These are phyloP conservation scores for Macrosoma leucophasiata DNA, from an alignment of 2,888 invertebrate genomes.

Conservation along the genomic window DNA sequence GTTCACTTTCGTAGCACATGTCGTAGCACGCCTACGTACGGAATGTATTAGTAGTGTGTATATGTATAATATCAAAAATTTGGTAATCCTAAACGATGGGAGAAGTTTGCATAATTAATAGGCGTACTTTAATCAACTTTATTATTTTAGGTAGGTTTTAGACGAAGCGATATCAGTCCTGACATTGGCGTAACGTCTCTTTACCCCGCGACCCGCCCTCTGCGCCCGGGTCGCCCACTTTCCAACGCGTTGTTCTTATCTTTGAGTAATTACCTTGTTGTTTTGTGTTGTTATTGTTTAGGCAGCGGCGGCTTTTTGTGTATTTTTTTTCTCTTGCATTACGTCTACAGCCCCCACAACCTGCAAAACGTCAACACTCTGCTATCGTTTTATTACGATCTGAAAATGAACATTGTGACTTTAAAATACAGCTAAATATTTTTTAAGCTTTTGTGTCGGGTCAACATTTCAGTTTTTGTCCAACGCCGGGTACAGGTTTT, in stretches of 20 bases:
- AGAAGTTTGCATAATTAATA: slow-evolving; percentile 5
- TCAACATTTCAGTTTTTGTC: too few relatives aligned
- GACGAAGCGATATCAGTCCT: slow-evolving; percentile 25
- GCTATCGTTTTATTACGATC: too few relatives aligned
- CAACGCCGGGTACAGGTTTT: too few relatives aligned
- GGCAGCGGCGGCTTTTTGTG: slow-evolving; percentile 34
- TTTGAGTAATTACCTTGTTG: slow-evolving; percentile 58
- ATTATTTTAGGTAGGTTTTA: slow-evolving; percentile 25
- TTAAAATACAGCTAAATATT: too few relatives aligned
- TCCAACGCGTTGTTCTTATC: slow-evolving; percentile 54
- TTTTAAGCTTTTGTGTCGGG: too few relatives aligned
- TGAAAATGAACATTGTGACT: too few relatives aligned
- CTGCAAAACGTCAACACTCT: too few relatives aligned
- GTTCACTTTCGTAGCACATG: too few relatives aligned
- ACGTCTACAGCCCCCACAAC: too few relatives aligned
- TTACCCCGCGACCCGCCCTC: slow-evolving; percentile 24
- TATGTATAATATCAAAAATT: neutral
- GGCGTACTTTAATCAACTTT: slow-evolving; percentile 24
- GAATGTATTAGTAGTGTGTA: too few relatives aligned
- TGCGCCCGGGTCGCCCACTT: slow-evolving; percentile 41
- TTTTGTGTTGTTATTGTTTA: slow-evolving; percentile 29
- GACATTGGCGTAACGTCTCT: slow-evolving; percentile 18
- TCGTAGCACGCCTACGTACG: too few relatives aligned
- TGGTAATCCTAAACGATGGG: slow-evolving; percentile 1
- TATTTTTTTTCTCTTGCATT: slow-evolving; percentile 26